Evolutionary conservation across 2,888 invertebrate genomes (phyloP).

Genomic region (Sinohyriopsis cumingii): DNA sequence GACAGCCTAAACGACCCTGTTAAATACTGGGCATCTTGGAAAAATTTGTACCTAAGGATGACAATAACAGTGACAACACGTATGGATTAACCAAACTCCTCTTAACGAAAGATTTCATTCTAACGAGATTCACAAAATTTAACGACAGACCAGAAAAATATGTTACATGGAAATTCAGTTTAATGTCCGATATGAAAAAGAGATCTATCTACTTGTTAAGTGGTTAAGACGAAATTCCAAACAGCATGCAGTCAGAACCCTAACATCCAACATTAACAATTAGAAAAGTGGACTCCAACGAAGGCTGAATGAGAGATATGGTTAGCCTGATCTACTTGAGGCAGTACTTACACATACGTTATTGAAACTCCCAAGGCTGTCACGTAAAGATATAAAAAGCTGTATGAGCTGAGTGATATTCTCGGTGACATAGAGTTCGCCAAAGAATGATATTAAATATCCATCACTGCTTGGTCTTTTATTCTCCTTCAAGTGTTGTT

Average conservation of each 20-base stretch:
- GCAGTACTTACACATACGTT: slow-evolving; percentile 2
- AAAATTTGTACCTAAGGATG: too few species aligned
- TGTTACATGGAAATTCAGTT: slow-evolving; percentile 17
- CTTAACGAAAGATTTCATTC: slow-evolving; percentile 14
- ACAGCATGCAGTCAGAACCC: slow-evolving; percentile 18
- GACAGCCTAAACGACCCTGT: too few species aligned
- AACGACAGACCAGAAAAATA: too few species aligned
- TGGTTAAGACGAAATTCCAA: slow-evolving; percentile 17
- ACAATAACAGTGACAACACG: too few species aligned
- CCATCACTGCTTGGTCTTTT: slow-evolving; percentile 12
- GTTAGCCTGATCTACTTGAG: slow-evolving; percentile 18
- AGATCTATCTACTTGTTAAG: slow-evolving; percentile 23
- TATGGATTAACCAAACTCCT: slow-evolving; percentile 11
- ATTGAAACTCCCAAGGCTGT: too few species aligned
- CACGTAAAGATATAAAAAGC: slow-evolving; percentile 2
- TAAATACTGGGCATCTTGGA: too few species aligned
- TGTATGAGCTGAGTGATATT: slow-evolving; percentile 13
- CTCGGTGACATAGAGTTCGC: slow-evolving; percentile 7
- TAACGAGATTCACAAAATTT: too few species aligned
- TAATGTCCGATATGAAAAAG: slow-evolving; percentile 15
- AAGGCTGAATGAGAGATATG: slow-evolving; percentile 21
- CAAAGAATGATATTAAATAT: too few species aligned
- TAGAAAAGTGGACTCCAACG: slow-evolving; percentile 9
- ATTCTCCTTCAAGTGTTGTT: slow-evolving; percentile 10
- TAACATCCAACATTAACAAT: slow-evolving; percentile 11